Base-by-base conservation (phyloP, 1,140 invertebrate genomes). In the Drosophila truncata region DNA sequence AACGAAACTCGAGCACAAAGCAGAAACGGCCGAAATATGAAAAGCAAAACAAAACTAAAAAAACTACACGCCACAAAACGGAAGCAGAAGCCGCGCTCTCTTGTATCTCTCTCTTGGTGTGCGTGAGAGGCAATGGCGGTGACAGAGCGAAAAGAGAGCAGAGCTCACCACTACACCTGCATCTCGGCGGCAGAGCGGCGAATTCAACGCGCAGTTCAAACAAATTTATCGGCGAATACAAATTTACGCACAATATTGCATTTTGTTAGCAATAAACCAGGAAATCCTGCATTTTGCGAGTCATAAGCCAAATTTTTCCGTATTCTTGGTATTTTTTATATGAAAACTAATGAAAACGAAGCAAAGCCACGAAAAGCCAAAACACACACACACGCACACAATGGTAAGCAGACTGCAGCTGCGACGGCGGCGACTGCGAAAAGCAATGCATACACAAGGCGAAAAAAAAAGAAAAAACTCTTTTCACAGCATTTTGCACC, bases 1-100 rank as follows among this genome's bases (percentile, higher is more conserved):
- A 23, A 33, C 61, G 78, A 85, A 85, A 50, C 58, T 70, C 16
- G 20, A 64, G 62, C 79, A 57, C 49, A 85, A 87, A 87, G 73
- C 27, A 25, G 33, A 78, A 64, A 55, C 49, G 33, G 20, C 64
- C 79, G 84, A 88, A 87, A 87, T 86, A 84, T 84, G 80, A 61
- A 88, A 87, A 87, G 77, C 84, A 87, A 88, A 87, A 87, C 84
- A 87, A 87, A 87, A 87, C 84, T 88, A 88, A 88, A 88, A 87
- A 77, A 82, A 87, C 63, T 79, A 78, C 58, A 80, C 66, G 63
- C 42, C 63, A 60, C 47, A 64, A 79, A 78, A 62, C 82, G 63
- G 62, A 82, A 64, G 62, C 77, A 76, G 41, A 54, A 52, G 42
- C 46, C 46, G 59, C 57, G 33, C 58, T 46, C 60, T 49, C 46